These are phyloP conservation scores for Alaudala cheleensis DNA, from an alignment of 2,113 vertebrate species.

Conservation along the genomic window DNA sequence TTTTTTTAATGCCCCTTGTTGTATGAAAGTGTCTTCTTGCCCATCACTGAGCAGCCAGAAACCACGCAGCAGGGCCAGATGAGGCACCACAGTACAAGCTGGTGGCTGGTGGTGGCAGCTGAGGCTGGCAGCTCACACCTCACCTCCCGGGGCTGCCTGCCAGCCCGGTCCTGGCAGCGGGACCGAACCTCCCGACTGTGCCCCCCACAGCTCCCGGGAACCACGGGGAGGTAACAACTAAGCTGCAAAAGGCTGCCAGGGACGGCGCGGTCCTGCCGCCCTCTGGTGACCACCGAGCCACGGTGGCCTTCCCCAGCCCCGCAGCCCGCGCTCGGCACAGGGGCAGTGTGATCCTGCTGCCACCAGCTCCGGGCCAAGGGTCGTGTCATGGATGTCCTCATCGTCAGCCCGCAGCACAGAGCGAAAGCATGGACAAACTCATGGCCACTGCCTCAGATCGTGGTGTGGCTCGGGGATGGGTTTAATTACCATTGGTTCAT, in stretches of 20 bases:
- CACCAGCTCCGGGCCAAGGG: not conserved
- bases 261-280: not conserved
- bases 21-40: not conserved
- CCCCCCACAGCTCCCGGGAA: not conserved
- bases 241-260: not conserved
- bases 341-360: not conserved
- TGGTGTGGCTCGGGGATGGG: accelerated
- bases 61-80: accelerated
- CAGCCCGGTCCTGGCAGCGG: not conserved
- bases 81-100: not conserved
- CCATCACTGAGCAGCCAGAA: not conserved
- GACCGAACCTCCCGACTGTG: accelerated
- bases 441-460: accelerated
- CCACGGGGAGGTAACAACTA: accelerated
- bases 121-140: not conserved
- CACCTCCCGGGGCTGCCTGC: not conserved
- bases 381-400: not conserved
- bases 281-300: conserved; percentile 20
- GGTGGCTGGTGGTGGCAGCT: not conserved
- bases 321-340: not conserved
- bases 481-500: not conserved
- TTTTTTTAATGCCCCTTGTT: not conserved
- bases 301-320: not conserved
- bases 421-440: accelerated
- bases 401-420: accelerated